Base-by-base conservation (phyloP, 2,888 invertebrate genomes). In the Napeogenes sylphis region DNA sequence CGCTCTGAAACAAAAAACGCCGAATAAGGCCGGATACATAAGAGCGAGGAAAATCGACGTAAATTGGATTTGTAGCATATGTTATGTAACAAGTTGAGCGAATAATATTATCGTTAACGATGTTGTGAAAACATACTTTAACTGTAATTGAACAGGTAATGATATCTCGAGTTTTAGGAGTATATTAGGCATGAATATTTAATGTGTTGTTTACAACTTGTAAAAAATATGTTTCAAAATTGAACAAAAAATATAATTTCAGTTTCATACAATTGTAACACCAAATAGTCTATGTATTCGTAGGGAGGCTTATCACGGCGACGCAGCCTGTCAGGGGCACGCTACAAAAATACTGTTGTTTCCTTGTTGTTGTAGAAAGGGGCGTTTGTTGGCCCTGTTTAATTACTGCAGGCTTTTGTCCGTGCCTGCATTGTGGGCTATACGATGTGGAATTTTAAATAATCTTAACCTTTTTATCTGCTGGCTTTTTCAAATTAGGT, bases 331-430 rank as follows among this genome's bases (percentile, higher is more conserved):
- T 72, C 74, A 80, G 81, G 79, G 83, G 82, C 77, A 77, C 74
- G 75, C 83, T 78, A 84, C 86, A 85, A 87, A 87, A 87, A 87
- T 85, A 86, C 82, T 78, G 79, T 84, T 84, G 86, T 84, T 81
- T 75, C 78, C 76, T 79, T 76, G 79, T 82, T 84, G 85, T 83
- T 66, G 68, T 70, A 70, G 73, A 71, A 79, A 82, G 83, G 81
- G 79, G 76, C 76, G 79, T 78, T 79, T 80, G 77, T 81, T 76
- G 70, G 76, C 76, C 75, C 79, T 82, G 84, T 85, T 86, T 87
- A 87, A 87, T 87, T 87, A 87, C 84, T 81, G 80, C 67, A 69
- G 71, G 74, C 81, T 83, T 83, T 84, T 85, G 83, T 81, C 69
- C 56, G 56, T 64, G 47, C 53, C 65, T 60, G 65, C 64, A 66